These are phyloP conservation scores for Adelges cooleyi DNA, from an alignment of 1,140 invertebrate species.

Conservation along the genomic window DNA sequence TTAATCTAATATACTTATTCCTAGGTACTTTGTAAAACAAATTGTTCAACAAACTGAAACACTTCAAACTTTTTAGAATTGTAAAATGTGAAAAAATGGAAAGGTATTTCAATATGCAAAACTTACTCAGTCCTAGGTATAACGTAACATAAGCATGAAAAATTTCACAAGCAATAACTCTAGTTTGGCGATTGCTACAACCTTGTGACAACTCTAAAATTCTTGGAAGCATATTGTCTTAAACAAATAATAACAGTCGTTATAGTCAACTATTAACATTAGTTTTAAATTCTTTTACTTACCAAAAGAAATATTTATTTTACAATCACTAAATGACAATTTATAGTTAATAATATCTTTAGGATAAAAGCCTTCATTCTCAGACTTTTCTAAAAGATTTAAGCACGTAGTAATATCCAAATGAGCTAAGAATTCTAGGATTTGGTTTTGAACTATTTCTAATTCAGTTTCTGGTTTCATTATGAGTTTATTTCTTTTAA, in stretches of 20 bases:
- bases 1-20: too few species aligned
- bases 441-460: neutral
- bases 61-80: too few species aligned
- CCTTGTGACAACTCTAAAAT: neutral
- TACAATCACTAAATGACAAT: neutral
- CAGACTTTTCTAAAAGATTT: neutral
- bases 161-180: neutral
- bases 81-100: too few species aligned
- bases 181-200: slow-evolving; percentile 2
- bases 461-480: neutral
- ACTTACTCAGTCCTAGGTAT: slow-evolving; percentile 4
- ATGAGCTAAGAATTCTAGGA: neutral
- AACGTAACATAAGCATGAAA: neutral
- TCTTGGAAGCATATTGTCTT: neutral
- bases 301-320: slow-evolving; percentile 16
- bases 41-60: too few species aligned
- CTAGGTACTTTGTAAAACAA: too few species aligned
- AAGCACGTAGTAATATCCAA: neutral
- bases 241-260: neutral
- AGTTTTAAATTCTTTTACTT: neutral
- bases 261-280: neutral
- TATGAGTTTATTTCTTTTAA: neutral
- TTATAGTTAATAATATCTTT: neutral
- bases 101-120: too few species aligned
- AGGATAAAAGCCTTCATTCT: neutral